Evolutionary conservation across 2,888 invertebrate genomes (phyloP).

Genomic region (Eupeodes luniger): DNA sequence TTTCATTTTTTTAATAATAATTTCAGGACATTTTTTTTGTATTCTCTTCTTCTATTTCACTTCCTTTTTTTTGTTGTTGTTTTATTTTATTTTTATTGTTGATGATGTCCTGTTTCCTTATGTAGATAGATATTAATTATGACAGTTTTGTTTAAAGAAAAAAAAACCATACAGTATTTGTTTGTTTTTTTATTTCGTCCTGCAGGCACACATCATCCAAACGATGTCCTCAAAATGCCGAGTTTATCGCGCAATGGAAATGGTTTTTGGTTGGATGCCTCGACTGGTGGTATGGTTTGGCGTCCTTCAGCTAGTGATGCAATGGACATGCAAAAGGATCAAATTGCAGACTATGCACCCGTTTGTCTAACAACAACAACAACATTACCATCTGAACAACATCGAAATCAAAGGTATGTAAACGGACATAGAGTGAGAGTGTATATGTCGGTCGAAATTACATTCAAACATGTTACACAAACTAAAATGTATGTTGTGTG

Average conservation of each 20-base stretch:
- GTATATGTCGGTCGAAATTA: no score
- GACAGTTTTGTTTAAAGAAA: conserved; percentile 43
- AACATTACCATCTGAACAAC: conserved; percentile 67
- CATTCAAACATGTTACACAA: no score
- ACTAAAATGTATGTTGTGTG: not conserved
- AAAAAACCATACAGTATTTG: not conserved
- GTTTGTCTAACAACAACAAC: conserved; percentile 81
- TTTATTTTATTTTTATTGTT: conserved; percentile 4
- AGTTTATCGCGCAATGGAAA: conserved; percentile 83
- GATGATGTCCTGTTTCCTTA: conserved; percentile 23
- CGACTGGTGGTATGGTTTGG: conserved; percentile 84
- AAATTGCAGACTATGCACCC: conserved; percentile 84
- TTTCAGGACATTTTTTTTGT: conserved; percentile 28
- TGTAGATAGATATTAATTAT: conserved; percentile 61
- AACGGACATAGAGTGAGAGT: not conserved
- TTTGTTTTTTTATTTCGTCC: conserved; percentile 63
- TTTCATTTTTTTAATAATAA: conserved; percentile 50
- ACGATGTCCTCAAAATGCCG: conserved; percentile 84
- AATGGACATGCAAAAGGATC: conserved; percentile 84
- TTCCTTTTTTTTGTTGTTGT: conserved; percentile 15
- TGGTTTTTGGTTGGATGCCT: conserved; percentile 84
- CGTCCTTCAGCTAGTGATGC: conserved; percentile 82
- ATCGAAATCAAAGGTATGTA: conserved; percentile 76
- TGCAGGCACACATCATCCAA: conserved; percentile 83
- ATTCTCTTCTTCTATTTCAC: not conserved